Evolutionary conservation across 2,113 vertebrate genomes (phyloP).

Genomic region (Abramis brama): DNA sequence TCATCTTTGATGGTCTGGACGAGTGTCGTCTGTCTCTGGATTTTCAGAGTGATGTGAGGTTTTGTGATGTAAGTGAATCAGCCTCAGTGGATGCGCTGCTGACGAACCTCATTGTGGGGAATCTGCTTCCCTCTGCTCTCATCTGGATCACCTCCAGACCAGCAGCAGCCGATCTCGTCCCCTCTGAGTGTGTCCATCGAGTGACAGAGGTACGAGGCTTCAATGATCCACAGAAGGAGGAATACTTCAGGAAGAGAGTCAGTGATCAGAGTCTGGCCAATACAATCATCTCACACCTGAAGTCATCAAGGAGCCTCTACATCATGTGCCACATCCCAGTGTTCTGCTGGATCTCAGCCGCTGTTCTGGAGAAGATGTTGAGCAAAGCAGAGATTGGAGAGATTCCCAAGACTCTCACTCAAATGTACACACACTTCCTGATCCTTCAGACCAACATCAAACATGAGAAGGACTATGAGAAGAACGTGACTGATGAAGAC

Average conservation of each 20-base stretch:
- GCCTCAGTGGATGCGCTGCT: not conserved
- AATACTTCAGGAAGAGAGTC: not conserved
- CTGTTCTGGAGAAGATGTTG: not conserved
- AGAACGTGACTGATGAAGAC: not conserved
- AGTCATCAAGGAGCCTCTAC: not conserved
- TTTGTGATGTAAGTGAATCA: too few relatives aligned
- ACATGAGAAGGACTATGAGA: not conserved
- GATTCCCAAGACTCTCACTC: not conserved
- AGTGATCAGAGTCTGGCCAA: not conserved
- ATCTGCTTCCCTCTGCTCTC: not conserved
- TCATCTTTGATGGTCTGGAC: not conserved
- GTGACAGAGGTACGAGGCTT: slow-evolving; percentile 1
- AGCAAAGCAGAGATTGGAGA: not conserved
- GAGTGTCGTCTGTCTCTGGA: not conserved
- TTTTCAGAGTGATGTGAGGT: too few relatives aligned
- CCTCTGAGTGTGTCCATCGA: not conserved
- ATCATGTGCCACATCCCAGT: slow-evolving; percentile 9
- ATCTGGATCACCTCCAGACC: slow-evolving; percentile 1
- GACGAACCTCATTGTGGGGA: not conserved
- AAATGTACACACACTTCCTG: not conserved
- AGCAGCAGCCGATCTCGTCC: not conserved
- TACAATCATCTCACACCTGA: not conserved
- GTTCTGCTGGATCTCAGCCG: not conserved
- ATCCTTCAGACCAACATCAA: not conserved
- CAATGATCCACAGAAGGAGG: slow-evolving; percentile 1